These are phyloP conservation scores for Trachurus trachurus DNA, from an alignment of 2,797 vertebrate species.

Conservation along the genomic window DNA sequence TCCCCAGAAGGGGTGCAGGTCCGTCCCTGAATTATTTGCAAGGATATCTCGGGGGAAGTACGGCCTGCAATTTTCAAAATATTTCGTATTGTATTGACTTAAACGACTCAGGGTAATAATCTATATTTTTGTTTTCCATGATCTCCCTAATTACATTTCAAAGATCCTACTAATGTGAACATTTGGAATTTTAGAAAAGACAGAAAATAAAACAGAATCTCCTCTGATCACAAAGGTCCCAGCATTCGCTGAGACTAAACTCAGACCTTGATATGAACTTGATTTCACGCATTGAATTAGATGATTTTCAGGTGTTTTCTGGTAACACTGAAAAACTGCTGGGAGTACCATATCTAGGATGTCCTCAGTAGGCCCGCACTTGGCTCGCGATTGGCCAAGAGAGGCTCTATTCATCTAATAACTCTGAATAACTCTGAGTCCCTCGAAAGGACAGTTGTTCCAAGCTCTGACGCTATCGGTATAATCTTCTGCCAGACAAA, in stretches of 20 bases:
- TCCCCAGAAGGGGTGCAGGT: too few relatives aligned
- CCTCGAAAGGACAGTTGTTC: slow-evolving; percentile 74
- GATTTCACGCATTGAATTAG: background rate
- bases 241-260: background rate
- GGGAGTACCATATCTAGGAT: slow-evolving; percentile 2
- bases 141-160: too few relatives aligned
- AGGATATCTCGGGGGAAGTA: too few relatives aligned
- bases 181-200: too few relatives aligned
- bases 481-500: slow-evolving; percentile 70
- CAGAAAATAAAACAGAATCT: too few relatives aligned
- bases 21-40: too few relatives aligned
- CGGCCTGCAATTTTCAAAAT: too few relatives aligned
- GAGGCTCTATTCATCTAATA: slow-evolving; percentile 54
- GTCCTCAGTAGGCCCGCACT: background rate
- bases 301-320: background rate
- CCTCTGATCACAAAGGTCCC: background rate
- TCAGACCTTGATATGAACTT: background rate
- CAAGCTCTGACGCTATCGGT: slow-evolving; percentile 60
- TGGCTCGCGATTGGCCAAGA: slow-evolving; percentile 31
- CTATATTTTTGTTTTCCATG: too few relatives aligned
- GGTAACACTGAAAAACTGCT: background rate
- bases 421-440: slow-evolving; percentile 61
- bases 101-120: too few relatives aligned
- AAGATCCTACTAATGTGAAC: too few relatives aligned
- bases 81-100: too few relatives aligned